Evolutionary conservation across 2,888 invertebrate genomes (phyloP).

Genomic region (Patella depressa): DNA sequence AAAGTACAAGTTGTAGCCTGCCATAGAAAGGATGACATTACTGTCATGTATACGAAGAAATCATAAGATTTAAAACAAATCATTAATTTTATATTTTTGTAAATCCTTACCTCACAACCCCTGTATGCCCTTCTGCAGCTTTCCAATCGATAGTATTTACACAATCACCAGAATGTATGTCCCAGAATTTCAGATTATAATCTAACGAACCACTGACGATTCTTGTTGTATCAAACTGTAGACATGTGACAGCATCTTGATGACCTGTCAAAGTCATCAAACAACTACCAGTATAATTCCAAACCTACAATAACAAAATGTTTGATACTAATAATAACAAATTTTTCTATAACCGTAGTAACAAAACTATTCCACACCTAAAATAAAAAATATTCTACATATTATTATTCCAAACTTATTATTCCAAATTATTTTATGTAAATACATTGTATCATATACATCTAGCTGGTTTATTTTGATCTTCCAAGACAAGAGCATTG

Average conservation of each 20-base stretch:
- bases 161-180: constrained; percentile 71
- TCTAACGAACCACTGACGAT: constrained; percentile 74
- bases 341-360: no score
- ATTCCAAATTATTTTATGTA: no score
- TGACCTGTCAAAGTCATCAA: constrained; percentile 72
- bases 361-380: no score
- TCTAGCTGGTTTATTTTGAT: no score
- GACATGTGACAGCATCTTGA: constrained; percentile 74
- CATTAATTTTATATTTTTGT: not conserved
- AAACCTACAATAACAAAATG: constrained; percentile 63
- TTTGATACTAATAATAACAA: no score
- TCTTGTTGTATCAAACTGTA: constrained; percentile 72
- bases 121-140: constrained; percentile 75
- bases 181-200: constrained; percentile 74
- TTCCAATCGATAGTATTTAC: constrained; percentile 74
- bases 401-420: no score
- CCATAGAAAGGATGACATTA: no score
- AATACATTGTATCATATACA: no score
- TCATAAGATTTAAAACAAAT: not conserved
- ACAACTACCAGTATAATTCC: constrained; percentile 72
- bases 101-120: constrained; percentile 70
- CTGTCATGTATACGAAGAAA: not conserved
- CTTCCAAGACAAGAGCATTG: no score
- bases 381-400: no score
- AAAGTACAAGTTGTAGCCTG: no score